Evolutionary conservation across 2,888 invertebrate species (phyloP).

Genomic region (Alviniconcha strummeri): DNA sequence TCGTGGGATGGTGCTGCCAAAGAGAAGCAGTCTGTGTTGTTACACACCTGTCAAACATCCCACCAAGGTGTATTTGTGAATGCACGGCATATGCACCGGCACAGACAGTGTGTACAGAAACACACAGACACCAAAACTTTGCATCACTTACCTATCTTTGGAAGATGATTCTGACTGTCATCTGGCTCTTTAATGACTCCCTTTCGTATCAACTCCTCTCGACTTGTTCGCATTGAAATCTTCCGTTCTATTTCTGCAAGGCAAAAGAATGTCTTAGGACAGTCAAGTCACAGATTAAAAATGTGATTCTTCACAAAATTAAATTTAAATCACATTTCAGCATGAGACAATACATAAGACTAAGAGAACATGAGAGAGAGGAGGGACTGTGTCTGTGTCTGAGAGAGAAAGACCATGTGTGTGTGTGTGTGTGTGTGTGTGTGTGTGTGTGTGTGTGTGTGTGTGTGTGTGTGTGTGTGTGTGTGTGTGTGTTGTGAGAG

Average conservation of each 20-base stretch:
- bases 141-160: conserved; percentile 45
- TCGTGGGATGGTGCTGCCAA: too few species aligned
- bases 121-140: background rate
- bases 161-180: conserved; percentile 47
- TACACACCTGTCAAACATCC: too few species aligned
- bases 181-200: conserved; percentile 82
- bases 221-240: conserved; percentile 97
- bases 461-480: background rate
- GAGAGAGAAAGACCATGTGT: background rate
- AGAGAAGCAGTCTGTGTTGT: too few species aligned
- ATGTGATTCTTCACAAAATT: too few species aligned
- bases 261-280: background rate
- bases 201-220: conserved; percentile 97
- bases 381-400: background rate
- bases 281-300: too few species aligned
- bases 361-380: background rate
- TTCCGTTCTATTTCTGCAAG: conserved; percentile 94
- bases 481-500: conserved; percentile 25
- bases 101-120: background rate
- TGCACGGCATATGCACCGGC: too few species aligned
- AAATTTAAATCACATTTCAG: too few species aligned
- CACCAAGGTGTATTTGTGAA: too few species aligned
- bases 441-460: background rate
- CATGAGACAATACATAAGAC: too few species aligned
- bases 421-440: background rate